Conservation (phyloP, 2,113 vertebrate species). For the Epinephelus lanceolatus region DNA sequence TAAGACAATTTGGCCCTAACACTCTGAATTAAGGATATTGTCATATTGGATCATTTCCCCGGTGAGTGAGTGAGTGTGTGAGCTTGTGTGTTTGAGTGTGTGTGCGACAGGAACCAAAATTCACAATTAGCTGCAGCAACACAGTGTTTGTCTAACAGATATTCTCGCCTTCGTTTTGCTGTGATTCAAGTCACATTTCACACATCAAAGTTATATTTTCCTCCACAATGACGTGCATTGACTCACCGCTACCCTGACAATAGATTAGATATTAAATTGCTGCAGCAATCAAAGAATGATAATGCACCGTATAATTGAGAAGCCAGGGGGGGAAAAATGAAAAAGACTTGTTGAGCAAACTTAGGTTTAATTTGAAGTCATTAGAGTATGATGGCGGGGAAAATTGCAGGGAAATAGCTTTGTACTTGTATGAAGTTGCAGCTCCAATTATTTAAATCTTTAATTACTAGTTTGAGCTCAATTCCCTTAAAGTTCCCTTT, state of each 20-base stretch:
- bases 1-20: constrained; percentile 57
- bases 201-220: constrained; percentile 22
- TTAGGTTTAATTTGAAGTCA: constrained; percentile 33
- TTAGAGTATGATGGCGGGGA: neutral
- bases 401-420: constrained; percentile 25
- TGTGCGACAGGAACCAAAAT: constrained; percentile 26
- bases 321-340: constrained; percentile 4
- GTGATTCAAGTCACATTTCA: constrained; percentile 34
- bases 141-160: constrained; percentile 16
- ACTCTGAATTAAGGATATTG: constrained; percentile 68
- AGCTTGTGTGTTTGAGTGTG: neutral
- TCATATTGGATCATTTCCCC: constrained; percentile 71
- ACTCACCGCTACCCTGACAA: constrained; percentile 6
- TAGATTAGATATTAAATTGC: constrained; percentile 10
- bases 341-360: constrained; percentile 19
- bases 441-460: constrained; percentile 12
- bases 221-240: neutral
- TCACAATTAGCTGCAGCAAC: constrained; percentile 50
- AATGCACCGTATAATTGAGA: constrained; percentile 16
- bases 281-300: constrained; percentile 24
- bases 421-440: constrained; percentile 7
- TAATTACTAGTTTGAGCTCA: constrained; percentile 17
- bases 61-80: constrained; percentile 16
- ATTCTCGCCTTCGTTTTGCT: constrained; percentile 12
- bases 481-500: neutral